A percentile compares a stretch with the other conserved stretches of the same genome.
Evolutionary conservation across 2,113 vertebrate species (phyloP).

Genomic region (Beaufortia kweichowensis): DNA sequence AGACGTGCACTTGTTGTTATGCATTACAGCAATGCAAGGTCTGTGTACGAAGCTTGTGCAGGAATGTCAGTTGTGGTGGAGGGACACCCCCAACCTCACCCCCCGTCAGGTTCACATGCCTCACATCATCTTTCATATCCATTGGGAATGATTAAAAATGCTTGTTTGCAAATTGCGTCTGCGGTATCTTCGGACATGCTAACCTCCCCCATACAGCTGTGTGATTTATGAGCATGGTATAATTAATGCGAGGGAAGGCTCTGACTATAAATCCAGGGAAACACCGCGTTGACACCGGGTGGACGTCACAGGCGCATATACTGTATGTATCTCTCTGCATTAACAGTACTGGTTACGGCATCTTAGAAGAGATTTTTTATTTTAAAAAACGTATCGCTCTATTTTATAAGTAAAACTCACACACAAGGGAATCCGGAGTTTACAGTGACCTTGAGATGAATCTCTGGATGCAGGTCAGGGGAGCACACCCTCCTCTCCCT

Average conservation of each 20-base stretch:
- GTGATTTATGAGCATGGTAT: slow-evolving; percentile 27
- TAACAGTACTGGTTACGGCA: not conserved
- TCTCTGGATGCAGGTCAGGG: slow-evolving; percentile 19
- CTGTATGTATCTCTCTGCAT: slow-evolving; percentile 2
- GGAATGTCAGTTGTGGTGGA: slow-evolving; percentile 2
- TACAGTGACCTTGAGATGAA: slow-evolving; percentile 54
- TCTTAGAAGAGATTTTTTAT: not conserved
- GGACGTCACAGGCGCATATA: not conserved
- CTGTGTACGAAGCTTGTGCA: not conserved
- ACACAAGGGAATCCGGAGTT: slow-evolving; percentile 4
- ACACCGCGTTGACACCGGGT: slow-evolving; percentile 20
- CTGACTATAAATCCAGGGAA: slow-evolving; percentile 14
- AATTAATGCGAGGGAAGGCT: slow-evolving; percentile 18
- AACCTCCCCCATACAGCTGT: not conserved
- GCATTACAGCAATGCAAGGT: not conserved
- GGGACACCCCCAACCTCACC: slow-evolving; percentile 16
- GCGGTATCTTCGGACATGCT: not conserved
- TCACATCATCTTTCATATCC: not conserved
- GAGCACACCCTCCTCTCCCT: slow-evolving; percentile 2
- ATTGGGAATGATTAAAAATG: slow-evolving; percentile 11
- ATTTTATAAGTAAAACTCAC: not conserved
- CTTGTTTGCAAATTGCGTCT: slow-evolving; percentile 18
- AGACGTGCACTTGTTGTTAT: slow-evolving; percentile 19
- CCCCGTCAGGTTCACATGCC: not conserved
- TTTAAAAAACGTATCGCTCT: not conserved